Percentiles rank a stretch among this genome's conserved stretches.
Conservation (phyloP, 1,140 invertebrate species). For the Caenorhabditis tropicalis region DNA sequence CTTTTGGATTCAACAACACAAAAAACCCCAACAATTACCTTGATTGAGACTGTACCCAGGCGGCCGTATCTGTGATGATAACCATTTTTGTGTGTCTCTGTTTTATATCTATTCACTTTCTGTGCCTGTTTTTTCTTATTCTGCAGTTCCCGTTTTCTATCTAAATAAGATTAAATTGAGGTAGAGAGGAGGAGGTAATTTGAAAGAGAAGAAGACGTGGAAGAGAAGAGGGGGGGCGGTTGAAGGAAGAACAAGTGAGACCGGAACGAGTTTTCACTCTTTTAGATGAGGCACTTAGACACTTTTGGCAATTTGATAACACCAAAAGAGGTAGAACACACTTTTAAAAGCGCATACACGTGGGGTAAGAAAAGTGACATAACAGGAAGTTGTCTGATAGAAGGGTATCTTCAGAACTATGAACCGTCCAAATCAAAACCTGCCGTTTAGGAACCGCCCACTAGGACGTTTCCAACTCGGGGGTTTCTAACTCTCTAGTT, state of each 20-base stretch:
- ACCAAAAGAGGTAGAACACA: neutral
- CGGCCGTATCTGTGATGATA: conserved; percentile 40
- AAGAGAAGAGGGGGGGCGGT: neutral
- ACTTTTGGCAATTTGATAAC: neutral
- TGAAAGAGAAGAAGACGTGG: neutral
- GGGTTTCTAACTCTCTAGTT: too few species aligned
- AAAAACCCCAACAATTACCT: conserved; percentile 15
- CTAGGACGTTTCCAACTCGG: too few species aligned
- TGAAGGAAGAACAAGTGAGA: neutral
- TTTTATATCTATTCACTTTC: neutral
- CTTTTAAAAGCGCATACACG: neutral
- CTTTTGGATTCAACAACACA: too few species aligned
- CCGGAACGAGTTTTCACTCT: too few species aligned
- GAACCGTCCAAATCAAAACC: too few species aligned
- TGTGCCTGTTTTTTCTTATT: neutral
- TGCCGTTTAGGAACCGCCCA: too few species aligned
- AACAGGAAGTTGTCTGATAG: neutral
- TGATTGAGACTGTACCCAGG: conserved; percentile 41
- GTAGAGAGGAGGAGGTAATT: neutral
- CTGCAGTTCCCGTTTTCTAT: neutral
- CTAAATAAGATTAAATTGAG: conserved; percentile 25
- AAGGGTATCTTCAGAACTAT: too few species aligned
- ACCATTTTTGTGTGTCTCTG: conserved; percentile 18
- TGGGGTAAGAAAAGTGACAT: neutral
- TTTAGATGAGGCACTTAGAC: neutral